phyloP scores from a whole-genome alignment of 1,140 invertebrate genomes.

The Zaprionus camerounensis region DNA sequence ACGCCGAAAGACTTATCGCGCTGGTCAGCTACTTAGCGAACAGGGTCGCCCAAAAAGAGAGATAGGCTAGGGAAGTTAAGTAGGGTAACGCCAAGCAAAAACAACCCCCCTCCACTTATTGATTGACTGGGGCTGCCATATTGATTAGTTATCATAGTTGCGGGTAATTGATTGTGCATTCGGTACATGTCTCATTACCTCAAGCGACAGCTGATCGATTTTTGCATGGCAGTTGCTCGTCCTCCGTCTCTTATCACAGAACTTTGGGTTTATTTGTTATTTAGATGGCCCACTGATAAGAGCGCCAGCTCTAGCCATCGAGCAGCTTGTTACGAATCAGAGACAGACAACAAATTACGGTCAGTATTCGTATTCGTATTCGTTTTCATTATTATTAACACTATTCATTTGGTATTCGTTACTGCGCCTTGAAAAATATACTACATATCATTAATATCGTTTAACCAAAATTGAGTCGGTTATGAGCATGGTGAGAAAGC shows the following conservation, averaged over 20 bases:
- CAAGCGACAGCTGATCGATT: slow-evolving; percentile 74
- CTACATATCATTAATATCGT: slow-evolving; percentile 48
- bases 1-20: slow-evolving; percentile 18
- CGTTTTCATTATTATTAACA: background rate
- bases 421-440: slow-evolving; percentile 48
- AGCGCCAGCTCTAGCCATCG: slow-evolving; percentile 28
- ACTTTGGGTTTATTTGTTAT: slow-evolving; percentile 22
- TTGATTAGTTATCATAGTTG: slow-evolving; percentile 69
- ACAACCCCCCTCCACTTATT: background rate
- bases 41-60: background rate
- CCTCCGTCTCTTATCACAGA: slow-evolving; percentile 23
- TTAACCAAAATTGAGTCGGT: slow-evolving; percentile 45
- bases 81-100: background rate
- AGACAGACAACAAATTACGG: slow-evolving; percentile 21
- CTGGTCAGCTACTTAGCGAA: slow-evolving; percentile 34
- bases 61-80: background rate
- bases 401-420: slow-evolving; percentile 1
- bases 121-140: slow-evolving; percentile 46
- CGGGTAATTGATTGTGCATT: slow-evolving; percentile 70
- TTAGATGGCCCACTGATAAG: slow-evolving; percentile 39
- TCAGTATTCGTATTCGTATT: background rate
- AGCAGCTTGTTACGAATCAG: slow-evolving; percentile 40
- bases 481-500: slow-evolving; percentile 13
- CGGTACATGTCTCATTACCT: slow-evolving; percentile 64
- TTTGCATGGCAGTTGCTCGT: slow-evolving; percentile 60